phyloP scores from a whole-genome alignment of 1,140 invertebrate genomes.

The Homalodisca vitripennis region DNA sequence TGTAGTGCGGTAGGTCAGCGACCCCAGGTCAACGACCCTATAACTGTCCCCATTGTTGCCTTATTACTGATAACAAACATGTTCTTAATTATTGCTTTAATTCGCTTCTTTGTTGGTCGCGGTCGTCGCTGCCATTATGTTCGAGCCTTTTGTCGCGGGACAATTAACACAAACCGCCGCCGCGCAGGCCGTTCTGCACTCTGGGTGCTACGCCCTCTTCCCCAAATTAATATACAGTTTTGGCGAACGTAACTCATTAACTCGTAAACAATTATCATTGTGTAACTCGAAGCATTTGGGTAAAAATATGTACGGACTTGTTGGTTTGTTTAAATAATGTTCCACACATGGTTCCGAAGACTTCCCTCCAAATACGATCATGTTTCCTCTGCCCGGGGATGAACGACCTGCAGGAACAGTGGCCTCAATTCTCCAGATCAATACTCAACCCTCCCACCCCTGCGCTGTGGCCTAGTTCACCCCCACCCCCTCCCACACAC shows the following conservation, averaged over 20 bases:
- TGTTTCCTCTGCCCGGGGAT: too few relatives aligned
- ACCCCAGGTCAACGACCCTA: background rate
- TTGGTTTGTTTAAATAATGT: too few relatives aligned
- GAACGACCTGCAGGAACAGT: too few relatives aligned
- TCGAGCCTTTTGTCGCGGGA: slow-evolving; percentile 8
- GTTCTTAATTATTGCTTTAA: slow-evolving; percentile 24
- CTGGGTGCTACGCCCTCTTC: background rate
- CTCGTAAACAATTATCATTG: too few relatives aligned
- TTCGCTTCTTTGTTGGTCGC: slow-evolving; percentile 8
- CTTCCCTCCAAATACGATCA: too few relatives aligned
- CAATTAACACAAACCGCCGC: slow-evolving; percentile 1
- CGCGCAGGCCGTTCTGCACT: background rate
- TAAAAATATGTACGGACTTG: too few relatives aligned
- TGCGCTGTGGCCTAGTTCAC: slow-evolving; percentile 2
- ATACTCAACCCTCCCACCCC: background rate
- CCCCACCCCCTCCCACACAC: background rate
- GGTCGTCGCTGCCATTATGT: background rate
- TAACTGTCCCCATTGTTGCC: slow-evolving; percentile 16
- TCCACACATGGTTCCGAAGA: too few relatives aligned
- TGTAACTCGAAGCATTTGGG: too few relatives aligned
- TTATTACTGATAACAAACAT: slow-evolving; percentile 26
- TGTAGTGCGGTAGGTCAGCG: background rate
- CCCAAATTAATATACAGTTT: too few relatives aligned
- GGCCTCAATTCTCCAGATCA: too few relatives aligned
- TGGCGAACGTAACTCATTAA: too few relatives aligned